Evolutionary conservation across 2,113 vertebrate genomes (phyloP).

Genomic region (Chloropsis cyanopogon): DNA sequence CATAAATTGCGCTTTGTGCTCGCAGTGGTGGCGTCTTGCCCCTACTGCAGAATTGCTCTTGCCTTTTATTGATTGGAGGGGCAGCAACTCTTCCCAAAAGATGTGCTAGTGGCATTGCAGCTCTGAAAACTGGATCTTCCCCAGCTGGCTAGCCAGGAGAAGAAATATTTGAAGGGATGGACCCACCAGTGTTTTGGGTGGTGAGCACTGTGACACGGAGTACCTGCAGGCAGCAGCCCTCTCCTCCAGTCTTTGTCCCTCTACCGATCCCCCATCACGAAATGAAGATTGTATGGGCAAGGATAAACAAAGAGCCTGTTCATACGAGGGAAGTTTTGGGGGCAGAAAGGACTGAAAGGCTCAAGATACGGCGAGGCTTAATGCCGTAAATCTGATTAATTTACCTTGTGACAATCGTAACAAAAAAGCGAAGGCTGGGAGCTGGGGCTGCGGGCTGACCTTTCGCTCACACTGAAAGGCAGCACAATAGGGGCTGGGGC

Average conservation of each 20-base stretch:
- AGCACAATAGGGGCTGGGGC: conserved; percentile 76
- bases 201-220: fast-evolving
- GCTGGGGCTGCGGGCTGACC: conserved; percentile 84
- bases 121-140: neutral
- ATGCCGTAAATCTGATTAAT: conserved; percentile 80
- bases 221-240: neutral
- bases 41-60: neutral
- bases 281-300: conserved; percentile 6
- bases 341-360: conserved; percentile 61
- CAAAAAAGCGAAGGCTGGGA: conserved; percentile 81
- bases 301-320: conserved; percentile 59
- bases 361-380: conserved; percentile 69
- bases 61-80: neutral
- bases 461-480: conserved; percentile 77
- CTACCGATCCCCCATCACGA: neutral
- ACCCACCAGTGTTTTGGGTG: neutral
- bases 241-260: neutral
- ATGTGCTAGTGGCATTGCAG: neutral
- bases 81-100: neutral
- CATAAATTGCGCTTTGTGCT: conserved; percentile 34
- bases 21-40: fast-evolving
- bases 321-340: conserved; percentile 15
- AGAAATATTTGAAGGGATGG: neutral
- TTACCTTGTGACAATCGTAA: conserved; percentile 78
- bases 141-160: neutral